Percentiles rank a stretch among this genome's conserved stretches.
Conservation (phyloP, 2,113 vertebrate species). For the Thomomys bottae region DNA sequence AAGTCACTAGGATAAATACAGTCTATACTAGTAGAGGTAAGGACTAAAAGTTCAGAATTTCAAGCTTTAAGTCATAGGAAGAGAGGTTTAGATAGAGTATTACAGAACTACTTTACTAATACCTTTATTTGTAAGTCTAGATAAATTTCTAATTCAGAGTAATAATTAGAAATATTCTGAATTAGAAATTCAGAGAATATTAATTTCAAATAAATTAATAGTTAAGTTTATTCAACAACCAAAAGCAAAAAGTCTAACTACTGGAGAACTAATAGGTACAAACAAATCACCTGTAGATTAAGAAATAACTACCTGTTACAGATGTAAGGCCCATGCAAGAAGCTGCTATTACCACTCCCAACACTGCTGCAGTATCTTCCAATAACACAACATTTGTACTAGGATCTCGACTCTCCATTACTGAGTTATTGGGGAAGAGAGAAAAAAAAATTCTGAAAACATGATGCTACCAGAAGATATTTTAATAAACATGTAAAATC, state of each 20-base stretch:
- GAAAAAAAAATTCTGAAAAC: slow-evolving; percentile 52
- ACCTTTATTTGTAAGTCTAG: neutral
- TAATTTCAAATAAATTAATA: too few relatives aligned
- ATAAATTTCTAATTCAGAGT: slow-evolving; percentile 51
- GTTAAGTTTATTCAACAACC: slow-evolving; percentile 34
- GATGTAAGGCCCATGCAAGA: slow-evolving; percentile 98
- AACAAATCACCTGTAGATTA: neutral
- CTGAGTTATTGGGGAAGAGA: slow-evolving; percentile 81
- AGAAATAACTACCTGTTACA: slow-evolving; percentile 90
- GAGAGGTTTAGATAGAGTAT: neutral
- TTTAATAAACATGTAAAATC: slow-evolving; percentile 48
- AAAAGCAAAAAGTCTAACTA: neutral
- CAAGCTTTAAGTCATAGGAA: slow-evolving; percentile 14
- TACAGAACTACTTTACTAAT: neutral
- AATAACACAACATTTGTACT: slow-evolving; percentile 98
- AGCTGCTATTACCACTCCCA: slow-evolving; percentile 93
- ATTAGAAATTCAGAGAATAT: too few relatives aligned
- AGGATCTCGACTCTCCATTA: slow-evolving; percentile 96
- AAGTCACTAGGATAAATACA: slow-evolving; percentile 4
- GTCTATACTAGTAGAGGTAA: neutral
- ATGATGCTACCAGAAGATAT: slow-evolving; percentile 1
- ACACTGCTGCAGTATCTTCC: slow-evolving; percentile 96
- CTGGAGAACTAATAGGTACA: slow-evolving; percentile 30
- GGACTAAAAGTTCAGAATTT: neutral
- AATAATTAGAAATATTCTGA: too few relatives aligned